Percentiles rank a stretch among this genome's conserved stretches.
phyloP scores from a whole-genome alignment of 2,888 invertebrate species.

The Tenthredo mesomela region DNA sequence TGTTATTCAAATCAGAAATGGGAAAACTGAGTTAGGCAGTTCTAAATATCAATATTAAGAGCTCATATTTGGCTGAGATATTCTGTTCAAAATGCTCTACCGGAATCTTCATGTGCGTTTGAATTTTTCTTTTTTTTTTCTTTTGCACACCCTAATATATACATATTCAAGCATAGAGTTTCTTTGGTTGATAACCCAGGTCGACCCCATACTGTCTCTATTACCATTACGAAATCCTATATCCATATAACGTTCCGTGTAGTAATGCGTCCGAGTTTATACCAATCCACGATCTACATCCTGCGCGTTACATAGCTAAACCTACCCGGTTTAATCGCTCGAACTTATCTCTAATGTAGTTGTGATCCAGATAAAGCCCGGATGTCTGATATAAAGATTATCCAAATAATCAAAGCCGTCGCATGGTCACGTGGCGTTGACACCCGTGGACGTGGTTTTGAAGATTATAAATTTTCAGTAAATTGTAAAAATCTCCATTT shows the following conservation, averaged over 20 bases:
- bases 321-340: neutral
- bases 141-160: no score
- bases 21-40: no score
- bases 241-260: neutral
- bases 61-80: no score
- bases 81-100: no score
- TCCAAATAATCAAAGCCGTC: neutral
- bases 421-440: neutral
- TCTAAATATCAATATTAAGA: no score
- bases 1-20: no score
- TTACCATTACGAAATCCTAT: slow-evolving; percentile 16
- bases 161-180: no score
- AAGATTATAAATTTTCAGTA: neutral
- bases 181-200: neutral
- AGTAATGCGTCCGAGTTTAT: neutral
- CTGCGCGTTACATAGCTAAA: neutral
- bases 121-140: no score
- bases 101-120: no score
- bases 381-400: slow-evolving; percentile 10
- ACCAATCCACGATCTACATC: slow-evolving; percentile 12
- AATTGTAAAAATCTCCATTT: neutral
- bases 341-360: neutral
- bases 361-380: slow-evolving; percentile 22
- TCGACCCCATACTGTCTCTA: neutral
- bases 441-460: neutral